Conservation (phyloP, 1,140 invertebrate genomes). For the Apis cerana region DNA sequence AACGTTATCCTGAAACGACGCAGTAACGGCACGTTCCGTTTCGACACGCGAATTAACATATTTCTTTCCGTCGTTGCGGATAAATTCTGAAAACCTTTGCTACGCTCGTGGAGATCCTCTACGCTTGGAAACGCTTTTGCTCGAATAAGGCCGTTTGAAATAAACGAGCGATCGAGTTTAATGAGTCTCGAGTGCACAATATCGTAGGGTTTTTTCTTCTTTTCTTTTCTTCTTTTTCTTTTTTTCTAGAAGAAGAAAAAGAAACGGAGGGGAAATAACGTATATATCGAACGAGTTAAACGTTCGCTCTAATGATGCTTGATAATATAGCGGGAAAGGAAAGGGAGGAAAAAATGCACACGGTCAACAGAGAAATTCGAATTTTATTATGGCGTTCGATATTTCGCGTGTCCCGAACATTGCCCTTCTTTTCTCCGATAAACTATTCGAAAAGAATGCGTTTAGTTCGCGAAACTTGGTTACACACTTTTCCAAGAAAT, state of each 20-base stretch:
- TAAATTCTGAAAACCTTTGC: too few species aligned
- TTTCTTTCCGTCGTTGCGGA: not conserved
- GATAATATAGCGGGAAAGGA: not conserved
- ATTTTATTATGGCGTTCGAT: not conserved
- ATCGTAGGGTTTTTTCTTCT: not conserved
- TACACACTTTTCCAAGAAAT: too few species aligned
- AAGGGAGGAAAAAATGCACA: not conserved
- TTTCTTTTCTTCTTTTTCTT: not conserved
- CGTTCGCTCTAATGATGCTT: not conserved
- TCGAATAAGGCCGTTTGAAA: not conserved
- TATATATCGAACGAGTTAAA: not conserved
- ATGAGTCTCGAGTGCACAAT: constrained; percentile 8
- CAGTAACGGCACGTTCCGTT: not conserved
- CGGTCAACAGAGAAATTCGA: not conserved
- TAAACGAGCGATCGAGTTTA: constrained; percentile 10
- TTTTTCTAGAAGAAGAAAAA: not conserved
- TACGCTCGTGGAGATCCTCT: not conserved
- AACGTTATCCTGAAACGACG: too few species aligned
- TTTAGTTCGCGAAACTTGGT: too few species aligned
- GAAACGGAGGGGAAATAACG: not conserved
- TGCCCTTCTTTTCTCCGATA: not conserved
- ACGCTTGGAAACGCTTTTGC: not conserved
- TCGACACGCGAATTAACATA: not conserved
- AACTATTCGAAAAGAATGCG: too few species aligned
- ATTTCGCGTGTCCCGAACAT: not conserved